A percentile compares a stretch with the other conserved stretches of the same genome.
Evolutionary conservation across 2,797 vertebrate genomes (phyloP).

Genomic region (Fringilla coelebs): DNA sequence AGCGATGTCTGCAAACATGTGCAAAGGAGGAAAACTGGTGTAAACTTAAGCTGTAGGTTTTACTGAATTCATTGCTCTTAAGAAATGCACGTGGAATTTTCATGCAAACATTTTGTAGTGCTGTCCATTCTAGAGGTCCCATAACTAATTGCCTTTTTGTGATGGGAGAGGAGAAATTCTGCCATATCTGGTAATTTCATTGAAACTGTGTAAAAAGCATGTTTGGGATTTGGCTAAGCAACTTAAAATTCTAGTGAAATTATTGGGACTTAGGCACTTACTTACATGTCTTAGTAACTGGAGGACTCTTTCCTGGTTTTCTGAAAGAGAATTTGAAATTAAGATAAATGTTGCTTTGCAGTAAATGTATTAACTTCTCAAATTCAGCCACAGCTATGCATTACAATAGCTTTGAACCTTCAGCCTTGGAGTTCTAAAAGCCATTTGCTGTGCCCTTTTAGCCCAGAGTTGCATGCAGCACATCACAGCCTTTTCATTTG

Average conservation of each 20-base stretch:
- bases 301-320: background rate
- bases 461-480: background rate
- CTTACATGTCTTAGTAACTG: background rate
- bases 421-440: background rate
- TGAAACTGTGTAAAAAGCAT: background rate
- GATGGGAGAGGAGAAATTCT: background rate
- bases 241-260: background rate
- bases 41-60: background rate
- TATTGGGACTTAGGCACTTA: background rate
- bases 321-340: background rate
- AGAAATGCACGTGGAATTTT: background rate
- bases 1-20: background rate
- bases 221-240: background rate
- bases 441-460: background rate
- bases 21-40: background rate
- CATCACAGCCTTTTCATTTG: conserved; percentile 11
- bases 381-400: background rate
- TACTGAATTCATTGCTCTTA: background rate
- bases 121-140: background rate
- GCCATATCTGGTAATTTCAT: background rate
- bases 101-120: background rate
- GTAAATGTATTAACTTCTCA: background rate
- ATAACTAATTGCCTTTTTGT: background rate
- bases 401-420: background rate
- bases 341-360: background rate